Conservation (phyloP, 2,888 invertebrate species). For the Lepidonotus clava region DNA sequence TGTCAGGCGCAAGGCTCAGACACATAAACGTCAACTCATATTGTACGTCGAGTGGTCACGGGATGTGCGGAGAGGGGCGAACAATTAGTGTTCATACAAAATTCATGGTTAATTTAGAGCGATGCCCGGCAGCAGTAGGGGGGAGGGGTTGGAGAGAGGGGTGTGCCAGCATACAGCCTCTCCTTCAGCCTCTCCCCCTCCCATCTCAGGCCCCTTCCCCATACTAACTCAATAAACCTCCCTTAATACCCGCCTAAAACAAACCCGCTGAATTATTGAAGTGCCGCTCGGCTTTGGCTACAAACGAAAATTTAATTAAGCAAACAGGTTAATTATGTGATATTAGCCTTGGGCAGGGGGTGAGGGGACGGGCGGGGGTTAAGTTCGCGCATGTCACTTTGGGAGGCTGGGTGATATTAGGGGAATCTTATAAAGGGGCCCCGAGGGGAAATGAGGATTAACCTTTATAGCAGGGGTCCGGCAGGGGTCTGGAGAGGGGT, state of each 20-base stretch:
- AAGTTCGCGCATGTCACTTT: constrained; percentile 14
- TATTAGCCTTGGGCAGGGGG: constrained; percentile 25
- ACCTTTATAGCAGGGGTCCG: too few relatives aligned
- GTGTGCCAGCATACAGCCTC: too few relatives aligned
- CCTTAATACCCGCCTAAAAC: constrained; percentile 40
- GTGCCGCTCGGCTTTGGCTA: constrained; percentile 10
- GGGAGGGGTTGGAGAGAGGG: background rate
- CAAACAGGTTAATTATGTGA: constrained; percentile 50
- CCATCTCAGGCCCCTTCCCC: background rate
- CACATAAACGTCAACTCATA: too few relatives aligned
- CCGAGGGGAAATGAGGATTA: constrained; percentile 19
- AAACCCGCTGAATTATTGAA: constrained; percentile 41
- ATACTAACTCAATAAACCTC: constrained; percentile 19
- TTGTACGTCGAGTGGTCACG: background rate
- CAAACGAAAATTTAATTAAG: constrained; percentile 51
- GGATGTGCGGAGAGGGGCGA: background rate
- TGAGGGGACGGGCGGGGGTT: background rate
- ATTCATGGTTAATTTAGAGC: constrained; percentile 40
- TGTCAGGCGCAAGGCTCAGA: too few relatives aligned
- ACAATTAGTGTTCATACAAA: constrained; percentile 45
- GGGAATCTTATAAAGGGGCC: constrained; percentile 36
- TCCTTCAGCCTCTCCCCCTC: too few relatives aligned
- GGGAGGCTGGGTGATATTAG: constrained; percentile 15
- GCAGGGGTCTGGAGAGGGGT: background rate
- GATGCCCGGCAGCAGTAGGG: background rate